These are phyloP conservation scores for Cryptocephalus moraei DNA, from an alignment of 2,888 invertebrate genomes.

Conservation along the genomic window DNA sequence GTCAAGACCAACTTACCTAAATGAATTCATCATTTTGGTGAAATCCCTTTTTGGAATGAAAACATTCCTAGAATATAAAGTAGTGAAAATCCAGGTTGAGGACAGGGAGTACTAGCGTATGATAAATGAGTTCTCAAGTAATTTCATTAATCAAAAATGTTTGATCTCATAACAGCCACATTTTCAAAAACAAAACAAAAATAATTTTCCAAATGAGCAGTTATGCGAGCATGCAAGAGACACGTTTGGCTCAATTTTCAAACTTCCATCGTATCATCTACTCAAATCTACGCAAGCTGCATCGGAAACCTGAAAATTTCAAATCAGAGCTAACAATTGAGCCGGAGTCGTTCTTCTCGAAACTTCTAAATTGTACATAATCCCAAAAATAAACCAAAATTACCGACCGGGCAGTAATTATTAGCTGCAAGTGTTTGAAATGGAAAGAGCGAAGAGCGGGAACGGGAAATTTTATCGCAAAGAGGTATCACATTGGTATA, in stretches of 20 bases:
- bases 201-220: no score
- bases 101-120: slow-evolving; percentile 1
- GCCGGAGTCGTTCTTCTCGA: background rate
- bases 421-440: no score
- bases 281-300: slow-evolving; percentile 6
- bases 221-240: no score
- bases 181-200: no score
- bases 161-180: background rate
- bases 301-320: slow-evolving; percentile 4
- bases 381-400: no score
- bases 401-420: no score
- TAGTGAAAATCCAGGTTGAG: background rate
- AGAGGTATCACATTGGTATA: no score
- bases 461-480: no score
- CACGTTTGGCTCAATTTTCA: no score
- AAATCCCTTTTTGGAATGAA: slow-evolving; percentile 11
- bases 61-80: background rate
- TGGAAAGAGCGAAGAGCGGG: no score
- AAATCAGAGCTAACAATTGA: slow-evolving; percentile 3
- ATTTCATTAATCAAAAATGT: background rate
- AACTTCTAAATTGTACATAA: no score
- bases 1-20: background rate
- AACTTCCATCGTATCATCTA: no score
- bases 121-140: background rate
- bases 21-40: slow-evolving; percentile 8